These are phyloP conservation scores for Cettia cetti DNA, from an alignment of 2,113 vertebrate genomes.

Conservation along the genomic window DNA sequence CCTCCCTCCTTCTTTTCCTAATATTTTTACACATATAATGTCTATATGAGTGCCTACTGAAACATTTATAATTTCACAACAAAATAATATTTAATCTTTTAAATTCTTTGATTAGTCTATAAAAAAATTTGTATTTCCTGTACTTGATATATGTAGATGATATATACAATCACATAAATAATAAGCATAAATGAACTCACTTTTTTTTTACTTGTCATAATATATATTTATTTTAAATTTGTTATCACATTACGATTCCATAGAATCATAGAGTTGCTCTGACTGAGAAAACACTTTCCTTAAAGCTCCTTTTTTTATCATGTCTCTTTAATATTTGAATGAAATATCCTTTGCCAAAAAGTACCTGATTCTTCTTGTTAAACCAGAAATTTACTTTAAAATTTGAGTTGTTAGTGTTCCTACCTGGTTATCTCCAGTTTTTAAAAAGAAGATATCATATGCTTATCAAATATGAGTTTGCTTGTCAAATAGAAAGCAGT, in stretches of 20 bases:
- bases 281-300: background rate
- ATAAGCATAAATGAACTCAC: background rate
- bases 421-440: background rate
- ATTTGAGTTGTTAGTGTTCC: background rate
- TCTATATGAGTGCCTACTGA: background rate
- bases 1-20: too few species aligned
- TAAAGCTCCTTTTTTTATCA: background rate
- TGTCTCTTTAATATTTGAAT: background rate
- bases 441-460: background rate
- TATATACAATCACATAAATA: background rate
- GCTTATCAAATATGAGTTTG: background rate
- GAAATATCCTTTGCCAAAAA: background rate
- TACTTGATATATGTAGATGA: background rate
- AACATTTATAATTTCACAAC: background rate
- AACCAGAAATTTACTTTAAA: background rate
- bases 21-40: background rate
- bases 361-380: background rate
- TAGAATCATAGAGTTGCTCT: background rate
- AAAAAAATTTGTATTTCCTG: background rate
- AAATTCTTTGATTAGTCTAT: background rate
- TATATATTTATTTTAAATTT: background rate
- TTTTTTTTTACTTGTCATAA: background rate
- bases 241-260: background rate
- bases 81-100: background rate
- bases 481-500: background rate